Conservation (phyloP, 1,140 invertebrate species). For the Marisa cornuarietis region DNA sequence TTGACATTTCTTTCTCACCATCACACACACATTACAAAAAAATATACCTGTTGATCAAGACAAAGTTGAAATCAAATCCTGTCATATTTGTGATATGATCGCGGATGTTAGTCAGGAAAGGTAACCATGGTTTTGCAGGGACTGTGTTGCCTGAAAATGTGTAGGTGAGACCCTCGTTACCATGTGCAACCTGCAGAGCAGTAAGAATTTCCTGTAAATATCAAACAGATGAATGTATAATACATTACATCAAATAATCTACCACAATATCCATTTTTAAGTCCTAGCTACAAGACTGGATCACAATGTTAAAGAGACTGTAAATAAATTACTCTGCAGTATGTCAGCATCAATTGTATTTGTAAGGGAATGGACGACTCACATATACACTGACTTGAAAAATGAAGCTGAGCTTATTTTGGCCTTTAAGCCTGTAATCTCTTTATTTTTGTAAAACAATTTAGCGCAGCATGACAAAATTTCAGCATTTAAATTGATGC, state of each 20-base stretch:
- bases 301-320: no score
- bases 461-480: no score
- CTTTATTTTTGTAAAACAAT: no score
- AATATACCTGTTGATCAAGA: slow-evolving; percentile 75
- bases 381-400: neutral
- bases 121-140: slow-evolving; percentile 74
- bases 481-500: no score
- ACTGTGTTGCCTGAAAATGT: slow-evolving; percentile 74
- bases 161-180: slow-evolving; percentile 74
- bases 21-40: neutral
- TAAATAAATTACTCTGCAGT: no score
- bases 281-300: no score
- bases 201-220: no score
- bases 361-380: neutral
- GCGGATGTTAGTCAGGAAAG: slow-evolving; percentile 68
- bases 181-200: slow-evolving; percentile 70
- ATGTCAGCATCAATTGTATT: no score
- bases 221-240: no score
- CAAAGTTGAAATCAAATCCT: slow-evolving; percentile 75
- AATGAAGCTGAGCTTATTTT: neutral
- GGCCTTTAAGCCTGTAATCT: no score
- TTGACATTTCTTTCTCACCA: neutral
- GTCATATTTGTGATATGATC: slow-evolving; percentile 69
- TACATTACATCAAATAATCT: no score
- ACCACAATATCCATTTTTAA: no score